Evolutionary conservation across 2,888 invertebrate species (phyloP).

Genomic region (Gisinianus flammeolus): DNA sequence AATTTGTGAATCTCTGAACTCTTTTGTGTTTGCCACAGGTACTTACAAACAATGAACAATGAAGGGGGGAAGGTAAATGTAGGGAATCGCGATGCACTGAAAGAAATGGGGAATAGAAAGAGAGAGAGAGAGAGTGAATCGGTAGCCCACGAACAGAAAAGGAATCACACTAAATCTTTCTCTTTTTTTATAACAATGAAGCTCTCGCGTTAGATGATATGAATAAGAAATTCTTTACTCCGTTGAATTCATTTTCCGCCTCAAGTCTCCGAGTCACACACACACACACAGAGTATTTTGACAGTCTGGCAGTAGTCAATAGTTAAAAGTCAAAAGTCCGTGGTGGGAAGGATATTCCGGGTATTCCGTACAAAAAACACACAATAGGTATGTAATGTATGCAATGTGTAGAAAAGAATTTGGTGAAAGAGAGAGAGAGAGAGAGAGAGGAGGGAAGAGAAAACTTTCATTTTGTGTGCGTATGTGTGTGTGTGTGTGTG

Average conservation of each 20-base stretch:
- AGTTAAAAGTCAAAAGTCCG: neutral
- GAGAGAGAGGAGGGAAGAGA: neutral
- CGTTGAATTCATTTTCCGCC: constrained; percentile 9
- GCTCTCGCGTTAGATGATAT: neutral
- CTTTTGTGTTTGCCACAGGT: neutral
- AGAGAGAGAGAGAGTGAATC: neutral
- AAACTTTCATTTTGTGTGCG: neutral
- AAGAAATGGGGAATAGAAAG: neutral
- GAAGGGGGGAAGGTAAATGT: neutral
- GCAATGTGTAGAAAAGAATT: neutral
- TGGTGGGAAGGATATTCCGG: too few species aligned
- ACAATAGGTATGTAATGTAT: neutral
- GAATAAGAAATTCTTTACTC: neutral
- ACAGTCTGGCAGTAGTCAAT: neutral
- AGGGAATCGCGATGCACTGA: too few species aligned
- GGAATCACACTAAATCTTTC: neutral
- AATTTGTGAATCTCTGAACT: neutral
- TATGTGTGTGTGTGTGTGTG: neutral
- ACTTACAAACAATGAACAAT: neutral
- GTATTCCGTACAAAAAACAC: neutral
- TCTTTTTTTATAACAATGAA: neutral
- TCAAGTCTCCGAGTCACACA: too few species aligned
- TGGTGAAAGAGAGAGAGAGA: constrained; percentile 11
- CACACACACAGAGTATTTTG: too few species aligned
- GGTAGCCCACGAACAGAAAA: neutral